Evolutionary conservation across 2,888 invertebrate genomes (phyloP).

Genomic region (Linnaemya tessellans): DNA sequence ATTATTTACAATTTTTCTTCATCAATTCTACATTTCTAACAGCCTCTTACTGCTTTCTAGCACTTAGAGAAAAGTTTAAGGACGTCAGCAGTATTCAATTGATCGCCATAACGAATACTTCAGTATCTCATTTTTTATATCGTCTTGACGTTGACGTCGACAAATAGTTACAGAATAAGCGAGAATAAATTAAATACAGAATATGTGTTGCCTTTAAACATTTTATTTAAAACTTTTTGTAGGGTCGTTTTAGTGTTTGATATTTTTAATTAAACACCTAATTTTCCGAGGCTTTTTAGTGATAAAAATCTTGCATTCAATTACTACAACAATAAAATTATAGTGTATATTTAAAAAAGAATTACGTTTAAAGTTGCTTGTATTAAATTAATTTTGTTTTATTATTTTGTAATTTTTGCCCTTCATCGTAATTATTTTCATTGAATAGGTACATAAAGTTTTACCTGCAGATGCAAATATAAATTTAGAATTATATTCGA

Average conservation of each 20-base stretch:
- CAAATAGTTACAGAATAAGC: no score
- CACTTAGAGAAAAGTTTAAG: no score
- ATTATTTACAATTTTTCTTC: no score
- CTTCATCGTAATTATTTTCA: background rate
- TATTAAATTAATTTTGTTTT: background rate
- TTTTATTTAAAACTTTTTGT: conserved; percentile 43
- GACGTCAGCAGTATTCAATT: no score
- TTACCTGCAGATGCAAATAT: background rate
- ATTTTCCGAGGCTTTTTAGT: background rate
- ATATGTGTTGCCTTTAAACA: conserved; percentile 13
- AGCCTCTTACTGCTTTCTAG: no score
- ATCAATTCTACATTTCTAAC: no score
- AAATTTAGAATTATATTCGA: background rate
- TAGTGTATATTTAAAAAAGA: conserved; percentile 7
- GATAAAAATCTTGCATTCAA: background rate
- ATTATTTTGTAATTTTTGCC: background rate
- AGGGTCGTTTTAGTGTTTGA: background rate
- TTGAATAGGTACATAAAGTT: background rate
- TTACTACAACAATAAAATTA: conserved; percentile 15
- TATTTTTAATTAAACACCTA: conserved; percentile 13
- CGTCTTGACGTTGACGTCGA: no score
- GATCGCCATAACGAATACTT: no score
- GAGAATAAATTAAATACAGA: conserved; percentile 23
- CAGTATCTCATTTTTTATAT: no score
- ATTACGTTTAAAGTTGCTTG: background rate